Evolutionary conservation across 2,113 vertebrate species (phyloP).

Genomic region (Chroicocephalus ridibundus): DNA sequence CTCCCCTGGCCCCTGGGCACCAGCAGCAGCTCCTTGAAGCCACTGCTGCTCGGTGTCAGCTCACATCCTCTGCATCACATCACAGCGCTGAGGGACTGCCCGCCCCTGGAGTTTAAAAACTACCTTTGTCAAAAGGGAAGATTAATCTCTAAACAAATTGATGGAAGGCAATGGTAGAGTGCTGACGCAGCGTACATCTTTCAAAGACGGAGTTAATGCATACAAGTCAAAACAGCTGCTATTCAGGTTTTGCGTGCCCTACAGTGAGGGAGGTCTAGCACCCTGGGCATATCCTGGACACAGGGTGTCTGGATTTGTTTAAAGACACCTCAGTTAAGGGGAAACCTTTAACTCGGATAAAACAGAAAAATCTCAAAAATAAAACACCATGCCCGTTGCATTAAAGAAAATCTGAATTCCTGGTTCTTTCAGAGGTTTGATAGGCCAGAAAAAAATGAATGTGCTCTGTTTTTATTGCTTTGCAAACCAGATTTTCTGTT

Average conservation of each 20-base stretch:
- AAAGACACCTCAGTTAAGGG: neutral
- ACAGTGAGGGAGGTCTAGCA: neutral
- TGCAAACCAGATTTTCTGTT: constrained; percentile 12
- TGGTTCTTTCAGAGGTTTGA: neutral
- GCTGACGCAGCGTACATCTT: neutral
- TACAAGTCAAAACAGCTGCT: neutral
- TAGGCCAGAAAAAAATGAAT: neutral
- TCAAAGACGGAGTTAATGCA: constrained; percentile 5
- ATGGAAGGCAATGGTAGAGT: neutral
- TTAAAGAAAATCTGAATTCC: neutral
- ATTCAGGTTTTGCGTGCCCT: neutral
- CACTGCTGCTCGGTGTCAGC: neutral
- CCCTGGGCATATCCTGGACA: neutral
- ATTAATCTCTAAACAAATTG: constrained; percentile 12
- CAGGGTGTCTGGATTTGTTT: neutral
- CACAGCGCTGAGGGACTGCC: neutral
- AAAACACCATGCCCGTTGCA: neutral
- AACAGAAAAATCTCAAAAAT: neutral
- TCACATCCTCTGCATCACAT: neutral
- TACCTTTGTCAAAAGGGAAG: constrained; percentile 24
- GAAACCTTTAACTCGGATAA: neutral
- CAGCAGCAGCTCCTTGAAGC: neutral
- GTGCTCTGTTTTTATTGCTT: neutral
- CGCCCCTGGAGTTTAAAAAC: neutral
- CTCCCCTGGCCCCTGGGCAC: neutral